Base-by-base conservation (phyloP, 1,140 invertebrate species). In the Globodera rostochiensis region DNA sequence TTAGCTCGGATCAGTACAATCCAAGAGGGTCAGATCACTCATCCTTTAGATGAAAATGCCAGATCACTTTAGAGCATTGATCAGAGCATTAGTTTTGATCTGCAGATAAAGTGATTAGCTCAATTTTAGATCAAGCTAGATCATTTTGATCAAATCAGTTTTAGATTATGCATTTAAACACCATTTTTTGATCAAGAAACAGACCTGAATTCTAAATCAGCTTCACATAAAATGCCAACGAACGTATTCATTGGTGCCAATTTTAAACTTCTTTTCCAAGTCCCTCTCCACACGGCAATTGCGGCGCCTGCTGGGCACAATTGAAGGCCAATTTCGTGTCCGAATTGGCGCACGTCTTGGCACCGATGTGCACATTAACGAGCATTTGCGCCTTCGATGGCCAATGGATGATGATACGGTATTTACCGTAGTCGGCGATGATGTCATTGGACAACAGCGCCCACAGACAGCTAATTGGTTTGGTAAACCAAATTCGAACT, bases 401-500 rank as follows among this genome's bases (percentile, higher is more conserved):
- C 45, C 64, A 25, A 75, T 50, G 25, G 21, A 73, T 49, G 21
- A 73, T 49, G 45, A 36, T 25, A 60, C 64, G 74, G 49, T 15
- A 60, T 60, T 75, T 53, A 50, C 46, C 47, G 36, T 75, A 60
- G 15, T 53, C 25, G 64, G 19, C 25, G 64, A 60, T 19, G 64
- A 75, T 46, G 46, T 47, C 9, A 15, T 15, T 47, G 4, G 49
- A 19, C 53, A 50, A n/a, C 25, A 19, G 9, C 25, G 45, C 5
- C 11, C 47, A 3, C 25, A 75, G 15, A 75, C 11, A n/a, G 46
- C 25, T 13, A 5, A 11, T 36, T 75, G 53, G 47, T 75, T 75
- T 75, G 74, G 74, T 49, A 3, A 19, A 11, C 74, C 74, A 75
- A 75, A 75, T 75, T 75, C 74, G 19, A 75, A 75, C 64, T 75